Percentiles rank a stretch among this genome's conserved stretches.
These are phyloP conservation scores for Seriola quinqueradiata DNA, from an alignment of 2,113 vertebrate genomes.

Conservation along the genomic window DNA sequence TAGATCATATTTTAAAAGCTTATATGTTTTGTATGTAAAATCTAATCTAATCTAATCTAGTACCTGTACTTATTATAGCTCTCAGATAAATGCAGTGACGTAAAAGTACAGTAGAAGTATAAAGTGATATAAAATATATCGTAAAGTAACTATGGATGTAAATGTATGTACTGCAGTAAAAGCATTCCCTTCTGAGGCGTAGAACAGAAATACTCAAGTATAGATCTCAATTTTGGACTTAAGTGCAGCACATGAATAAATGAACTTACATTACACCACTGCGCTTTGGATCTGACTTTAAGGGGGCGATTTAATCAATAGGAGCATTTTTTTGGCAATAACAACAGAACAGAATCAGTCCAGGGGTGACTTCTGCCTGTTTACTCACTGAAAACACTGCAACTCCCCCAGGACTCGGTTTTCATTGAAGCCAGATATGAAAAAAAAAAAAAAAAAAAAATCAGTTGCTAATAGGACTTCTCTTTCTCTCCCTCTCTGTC, in stretches of 20 bases:
- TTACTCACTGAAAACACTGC: constrained; percentile 20
- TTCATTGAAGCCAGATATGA: constrained; percentile 9
- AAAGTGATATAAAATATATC: too few relatives aligned
- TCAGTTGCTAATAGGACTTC: constrained; percentile 3
- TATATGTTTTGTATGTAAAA: background rate
- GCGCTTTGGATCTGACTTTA: background rate
- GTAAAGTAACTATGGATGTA: background rate
- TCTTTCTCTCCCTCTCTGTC: constrained; percentile 1
- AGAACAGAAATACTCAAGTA: background rate
- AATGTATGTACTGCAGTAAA: background rate
- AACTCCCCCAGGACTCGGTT: constrained; percentile 12
- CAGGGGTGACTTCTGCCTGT: constrained; percentile 9
- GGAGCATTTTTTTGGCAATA: background rate
- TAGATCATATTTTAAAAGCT: too few relatives aligned
- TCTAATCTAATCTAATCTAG: too few relatives aligned
- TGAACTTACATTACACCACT: background rate
- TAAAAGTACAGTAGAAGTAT: background rate
- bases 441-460: background rate
- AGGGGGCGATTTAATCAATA: background rate
- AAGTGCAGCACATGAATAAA: background rate
- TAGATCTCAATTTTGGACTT: background rate
- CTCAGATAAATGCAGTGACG: background rate
- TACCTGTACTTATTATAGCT: background rate
- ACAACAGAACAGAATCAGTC: background rate
- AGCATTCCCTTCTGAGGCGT: background rate